Conservation (phyloP, 1,140 invertebrate species). For the Daktulosphaira vitifoliae region DNA sequence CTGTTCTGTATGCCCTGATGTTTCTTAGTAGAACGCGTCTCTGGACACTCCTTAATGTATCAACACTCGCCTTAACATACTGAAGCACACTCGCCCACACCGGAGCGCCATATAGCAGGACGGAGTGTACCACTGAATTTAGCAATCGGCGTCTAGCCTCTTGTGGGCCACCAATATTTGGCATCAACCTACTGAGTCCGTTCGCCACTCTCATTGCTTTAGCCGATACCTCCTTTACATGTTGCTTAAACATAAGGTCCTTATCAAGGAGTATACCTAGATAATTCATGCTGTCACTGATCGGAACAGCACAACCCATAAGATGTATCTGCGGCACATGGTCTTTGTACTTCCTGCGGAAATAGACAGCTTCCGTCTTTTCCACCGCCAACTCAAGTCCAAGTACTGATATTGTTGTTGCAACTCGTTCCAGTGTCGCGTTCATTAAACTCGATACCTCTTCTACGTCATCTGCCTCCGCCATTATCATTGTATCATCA, state of each 20-base stretch:
- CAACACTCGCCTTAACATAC: neutral
- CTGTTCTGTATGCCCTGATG: neutral
- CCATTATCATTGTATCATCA: neutral
- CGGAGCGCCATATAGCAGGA: too few species aligned
- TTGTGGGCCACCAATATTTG: neutral
- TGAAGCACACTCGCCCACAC: neutral
- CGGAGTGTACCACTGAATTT: neutral
- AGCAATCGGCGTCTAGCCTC: neutral
- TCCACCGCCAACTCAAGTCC: neutral
- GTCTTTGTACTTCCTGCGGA: neutral
- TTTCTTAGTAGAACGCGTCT: neutral
- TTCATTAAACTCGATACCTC: neutral
- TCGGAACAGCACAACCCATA: neutral
- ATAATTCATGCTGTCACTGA: neutral
- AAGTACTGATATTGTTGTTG: neutral
- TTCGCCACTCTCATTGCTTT: neutral
- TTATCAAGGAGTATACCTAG: neutral
- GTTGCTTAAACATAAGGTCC: too few species aligned
- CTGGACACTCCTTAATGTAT: neutral
- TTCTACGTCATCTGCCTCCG: fast-evolving
- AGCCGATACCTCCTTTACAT: neutral
- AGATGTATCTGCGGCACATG: neutral
- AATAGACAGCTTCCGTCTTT: neutral
- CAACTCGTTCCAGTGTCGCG: neutral
- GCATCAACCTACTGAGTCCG: neutral